Percentiles rank a stretch among this genome's conserved stretches.
Evolutionary conservation across 2,888 invertebrate species (phyloP).

Genomic region (Saturnia pavonia): DNA sequence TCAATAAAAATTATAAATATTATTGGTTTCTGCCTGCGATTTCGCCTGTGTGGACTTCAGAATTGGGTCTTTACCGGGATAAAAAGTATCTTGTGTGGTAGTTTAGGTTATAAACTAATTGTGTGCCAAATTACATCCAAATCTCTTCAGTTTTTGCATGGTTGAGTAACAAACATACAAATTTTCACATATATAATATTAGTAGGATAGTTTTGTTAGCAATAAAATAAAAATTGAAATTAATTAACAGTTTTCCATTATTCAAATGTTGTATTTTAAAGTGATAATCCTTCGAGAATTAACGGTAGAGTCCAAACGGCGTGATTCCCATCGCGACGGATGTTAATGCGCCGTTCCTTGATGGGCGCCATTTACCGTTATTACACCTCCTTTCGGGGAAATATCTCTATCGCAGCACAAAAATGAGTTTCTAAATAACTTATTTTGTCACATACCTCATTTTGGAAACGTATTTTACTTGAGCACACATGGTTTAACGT

Average conservation of each 20-base stretch:
- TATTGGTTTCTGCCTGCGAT: too few species aligned
- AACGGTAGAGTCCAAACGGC: constrained; percentile 36
- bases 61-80: too few species aligned
- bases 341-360: constrained; percentile 61
- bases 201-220: too few species aligned
- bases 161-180: too few species aligned
- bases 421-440: constrained; percentile 67
- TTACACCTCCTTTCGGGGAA: constrained; percentile 57
- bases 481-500: constrained; percentile 7
- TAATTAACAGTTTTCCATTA: neutral
- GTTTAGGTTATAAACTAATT: too few species aligned
- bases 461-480: constrained; percentile 39
- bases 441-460: constrained; percentile 57
- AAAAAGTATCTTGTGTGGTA: too few species aligned
- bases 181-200: too few species aligned
- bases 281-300: constrained; percentile 26
- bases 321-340: constrained; percentile 54
- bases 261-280: neutral
- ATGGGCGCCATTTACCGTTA: constrained; percentile 68
- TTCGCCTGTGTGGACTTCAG: too few species aligned
- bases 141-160: too few species aligned
- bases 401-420: constrained; percentile 61
- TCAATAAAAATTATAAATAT: too few species aligned
- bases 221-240: neutral
- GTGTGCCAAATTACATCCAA: too few species aligned